These are phyloP conservation scores for Palythoa grandis DNA, from an alignment of 92 coral and sea anemone genomes.

Conservation along the genomic window DNA sequence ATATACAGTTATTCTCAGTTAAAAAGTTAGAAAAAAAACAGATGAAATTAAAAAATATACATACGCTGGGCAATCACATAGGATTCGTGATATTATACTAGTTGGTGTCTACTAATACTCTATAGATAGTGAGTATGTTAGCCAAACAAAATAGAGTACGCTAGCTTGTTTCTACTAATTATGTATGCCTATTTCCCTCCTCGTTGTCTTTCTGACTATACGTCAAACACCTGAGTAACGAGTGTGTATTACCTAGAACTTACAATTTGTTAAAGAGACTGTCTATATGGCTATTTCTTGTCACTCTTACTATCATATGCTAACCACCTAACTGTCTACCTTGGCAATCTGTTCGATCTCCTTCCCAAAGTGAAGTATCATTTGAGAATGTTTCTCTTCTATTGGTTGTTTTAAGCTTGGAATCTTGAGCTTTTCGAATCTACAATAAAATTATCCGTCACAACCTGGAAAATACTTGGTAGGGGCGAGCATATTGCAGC, in stretches of 20 bases:
- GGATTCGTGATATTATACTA: no score
- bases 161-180: no score
- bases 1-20: no score
- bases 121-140: no score
- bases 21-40: no score
- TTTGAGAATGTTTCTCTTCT: conserved; percentile 63
- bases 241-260: no score
- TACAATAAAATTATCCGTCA: conserved; percentile 42
- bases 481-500: background rate
- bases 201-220: no score
- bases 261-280: background rate
- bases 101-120: no score
- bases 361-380: conserved; percentile 76
- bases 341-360: conserved; percentile 60
- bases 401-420: conserved; percentile 73
- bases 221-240: background rate
- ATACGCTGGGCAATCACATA: no score
- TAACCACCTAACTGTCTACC: background rate
- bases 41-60: no score
- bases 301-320: background rate
- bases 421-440: conserved; percentile 84
- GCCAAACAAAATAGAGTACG: no score
- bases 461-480: background rate
- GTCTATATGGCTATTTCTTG: background rate
- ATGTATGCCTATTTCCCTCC: no score